Conservation (phyloP, 2,113 vertebrate species). For the Eptesicus fuscus region DNA sequence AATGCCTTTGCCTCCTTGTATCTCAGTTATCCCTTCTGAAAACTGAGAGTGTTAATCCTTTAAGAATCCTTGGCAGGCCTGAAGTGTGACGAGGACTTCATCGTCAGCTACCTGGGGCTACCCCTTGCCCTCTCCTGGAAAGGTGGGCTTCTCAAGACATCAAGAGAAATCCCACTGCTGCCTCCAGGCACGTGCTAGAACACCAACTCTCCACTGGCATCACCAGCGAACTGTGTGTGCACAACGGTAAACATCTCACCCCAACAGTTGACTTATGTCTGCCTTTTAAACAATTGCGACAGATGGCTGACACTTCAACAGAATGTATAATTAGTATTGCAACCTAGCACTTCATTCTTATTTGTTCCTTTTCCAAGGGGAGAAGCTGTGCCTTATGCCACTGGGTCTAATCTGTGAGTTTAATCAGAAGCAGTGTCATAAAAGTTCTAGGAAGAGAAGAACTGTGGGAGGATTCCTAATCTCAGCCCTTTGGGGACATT, state of each 20-base stretch:
- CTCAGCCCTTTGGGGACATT: constrained; percentile 48
- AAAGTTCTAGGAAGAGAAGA: constrained; percentile 51
- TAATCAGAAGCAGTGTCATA: constrained; percentile 52
- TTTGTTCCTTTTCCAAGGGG: constrained; percentile 60
- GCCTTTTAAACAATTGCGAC: constrained; percentile 70
- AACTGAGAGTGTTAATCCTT: background rate
- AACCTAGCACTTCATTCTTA: constrained; percentile 72
- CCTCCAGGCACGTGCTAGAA: background rate
- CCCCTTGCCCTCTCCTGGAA: background rate
- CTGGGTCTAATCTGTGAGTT: constrained; percentile 68
- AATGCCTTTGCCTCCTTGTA: background rate
- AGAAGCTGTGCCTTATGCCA: constrained; percentile 65
- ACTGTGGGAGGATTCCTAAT: constrained; percentile 67
- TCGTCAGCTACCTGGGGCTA: background rate
- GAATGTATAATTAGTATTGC: constrained; percentile 64
- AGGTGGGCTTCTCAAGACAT: background rate
- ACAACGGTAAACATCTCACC: constrained; percentile 57
- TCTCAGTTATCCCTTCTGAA: background rate
- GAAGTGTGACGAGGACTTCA: background rate
- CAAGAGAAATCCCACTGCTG: background rate
- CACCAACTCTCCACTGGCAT: background rate
- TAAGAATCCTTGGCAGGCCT: background rate
- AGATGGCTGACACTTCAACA: constrained; percentile 64
- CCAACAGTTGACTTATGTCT: constrained; percentile 37
- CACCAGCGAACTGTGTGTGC: constrained; percentile 50